These are phyloP conservation scores for Tenthredo distinguenda DNA, from an alignment of 2,888 invertebrate genomes.

Conservation along the genomic window DNA sequence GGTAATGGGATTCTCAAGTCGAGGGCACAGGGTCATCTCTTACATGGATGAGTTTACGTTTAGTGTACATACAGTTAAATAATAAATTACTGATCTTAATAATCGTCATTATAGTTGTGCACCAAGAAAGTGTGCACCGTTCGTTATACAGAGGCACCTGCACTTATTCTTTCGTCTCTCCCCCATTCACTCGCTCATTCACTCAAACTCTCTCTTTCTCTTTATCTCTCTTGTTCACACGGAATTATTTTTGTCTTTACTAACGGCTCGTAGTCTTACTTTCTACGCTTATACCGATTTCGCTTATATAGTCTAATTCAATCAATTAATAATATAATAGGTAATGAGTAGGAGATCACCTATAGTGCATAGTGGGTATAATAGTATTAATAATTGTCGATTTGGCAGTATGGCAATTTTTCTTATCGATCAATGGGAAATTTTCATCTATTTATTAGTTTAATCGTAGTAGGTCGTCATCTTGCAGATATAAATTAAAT, in stretches of 20 bases:
- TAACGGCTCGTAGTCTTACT: not conserved
- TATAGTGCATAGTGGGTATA: slow-evolving; percentile 74
- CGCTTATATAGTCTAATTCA: slow-evolving; percentile 19
- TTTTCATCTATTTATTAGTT: slow-evolving; percentile 61
- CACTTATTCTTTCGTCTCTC: slow-evolving; percentile 54
- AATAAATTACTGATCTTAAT: not conserved
- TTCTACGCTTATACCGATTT: slow-evolving; percentile 1
- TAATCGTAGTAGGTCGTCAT: not conserved
- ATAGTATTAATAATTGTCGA: slow-evolving; percentile 75
- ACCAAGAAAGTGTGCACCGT: slow-evolving; percentile 63
- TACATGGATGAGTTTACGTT: slow-evolving; percentile 70
- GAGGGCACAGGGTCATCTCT: slow-evolving; percentile 71
- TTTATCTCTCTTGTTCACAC: slow-evolving; percentile 46
- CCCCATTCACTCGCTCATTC: slow-evolving; percentile 50
- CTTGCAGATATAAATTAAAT: not conserved
- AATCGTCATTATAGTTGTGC: slow-evolving; percentile 59
- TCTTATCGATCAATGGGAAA: slow-evolving; percentile 69
- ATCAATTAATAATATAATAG: slow-evolving; percentile 64
- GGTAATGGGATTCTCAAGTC: slow-evolving; percentile 49
- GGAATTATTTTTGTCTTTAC: not conserved
- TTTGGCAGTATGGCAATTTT: slow-evolving; percentile 77
- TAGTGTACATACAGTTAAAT: slow-evolving; percentile 69
- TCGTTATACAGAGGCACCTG: slow-evolving; percentile 71
- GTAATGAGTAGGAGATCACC: slow-evolving; percentile 65
- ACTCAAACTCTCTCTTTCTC: slow-evolving; percentile 46